Evolutionary conservation across 2,797 vertebrate species (phyloP).

Genomic region (Oreonectes daqikongensis): DNA sequence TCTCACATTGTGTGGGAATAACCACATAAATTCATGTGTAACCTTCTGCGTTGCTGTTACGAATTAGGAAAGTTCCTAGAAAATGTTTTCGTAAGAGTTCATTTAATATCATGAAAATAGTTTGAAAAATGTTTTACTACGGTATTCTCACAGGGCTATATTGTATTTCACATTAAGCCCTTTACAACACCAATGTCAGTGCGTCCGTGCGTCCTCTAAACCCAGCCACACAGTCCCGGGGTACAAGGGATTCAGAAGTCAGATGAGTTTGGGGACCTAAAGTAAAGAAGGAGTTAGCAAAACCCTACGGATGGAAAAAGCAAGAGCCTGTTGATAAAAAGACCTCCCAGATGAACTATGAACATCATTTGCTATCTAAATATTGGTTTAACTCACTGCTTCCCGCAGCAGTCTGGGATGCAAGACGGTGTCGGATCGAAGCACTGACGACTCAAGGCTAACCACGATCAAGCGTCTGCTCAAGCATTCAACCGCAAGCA

Average conservation of each 20-base stretch:
- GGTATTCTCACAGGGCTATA: background rate
- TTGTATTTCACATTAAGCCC: background rate
- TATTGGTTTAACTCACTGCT: background rate
- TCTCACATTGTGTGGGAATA: slow-evolving; percentile 8
- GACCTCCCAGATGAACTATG: slow-evolving; percentile 19
- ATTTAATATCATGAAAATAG: background rate
- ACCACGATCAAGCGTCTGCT: slow-evolving; percentile 51
- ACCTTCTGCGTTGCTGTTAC: background rate
- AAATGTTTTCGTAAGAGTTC: background rate
- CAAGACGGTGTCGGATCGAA: slow-evolving; percentile 34
- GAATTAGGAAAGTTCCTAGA: background rate
- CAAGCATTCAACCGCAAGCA: slow-evolving; percentile 51
- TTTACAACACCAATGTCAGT: background rate
- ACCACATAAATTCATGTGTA: background rate
- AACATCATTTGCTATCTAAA: slow-evolving; percentile 5
- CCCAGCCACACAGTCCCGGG: background rate
- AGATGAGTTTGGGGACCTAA: too few species aligned
- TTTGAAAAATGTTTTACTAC: background rate
- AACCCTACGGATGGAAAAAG: too few species aligned
- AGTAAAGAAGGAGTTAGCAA: background rate
- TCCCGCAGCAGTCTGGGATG: slow-evolving; percentile 44
- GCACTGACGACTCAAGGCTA: background rate
- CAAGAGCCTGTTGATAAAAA: background rate
- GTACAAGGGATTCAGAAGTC: background rate
- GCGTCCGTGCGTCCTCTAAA: background rate